Conservation (phyloP, 1,140 invertebrate genomes). For the Eurosta solidaginis region DNA sequence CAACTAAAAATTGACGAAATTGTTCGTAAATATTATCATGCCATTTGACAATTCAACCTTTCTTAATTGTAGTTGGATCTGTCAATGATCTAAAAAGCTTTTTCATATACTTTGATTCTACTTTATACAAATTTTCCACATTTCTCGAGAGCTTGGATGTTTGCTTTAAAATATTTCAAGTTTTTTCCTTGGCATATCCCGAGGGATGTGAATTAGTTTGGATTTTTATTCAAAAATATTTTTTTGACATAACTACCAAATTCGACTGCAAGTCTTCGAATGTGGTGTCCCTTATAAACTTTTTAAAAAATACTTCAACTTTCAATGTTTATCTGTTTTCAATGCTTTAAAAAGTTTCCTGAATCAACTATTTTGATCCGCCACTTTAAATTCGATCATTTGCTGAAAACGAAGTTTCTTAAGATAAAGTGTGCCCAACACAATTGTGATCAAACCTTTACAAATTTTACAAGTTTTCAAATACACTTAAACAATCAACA, state of each 20-base stretch:
- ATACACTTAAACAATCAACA: neutral
- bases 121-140: neutral
- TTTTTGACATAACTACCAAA: neutral
- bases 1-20: neutral
- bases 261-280: neutral
- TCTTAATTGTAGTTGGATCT: neutral
- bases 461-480: neutral
- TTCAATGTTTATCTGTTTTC: constrained; percentile 9
- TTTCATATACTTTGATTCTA: neutral
- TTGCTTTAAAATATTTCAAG: constrained; percentile 5
- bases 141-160: neutral
- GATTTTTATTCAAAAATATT: constrained; percentile 12
- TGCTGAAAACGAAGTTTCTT: neutral
- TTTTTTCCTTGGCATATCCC: neutral
- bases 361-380: neutral
- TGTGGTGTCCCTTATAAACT: neutral
- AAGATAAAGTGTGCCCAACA: neutral
- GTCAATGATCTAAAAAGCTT: neutral
- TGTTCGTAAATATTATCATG: neutral
- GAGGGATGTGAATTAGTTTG: neutral
- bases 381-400: too few species aligned
- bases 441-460: constrained; percentile 17
- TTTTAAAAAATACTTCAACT: neutral
- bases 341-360: neutral
- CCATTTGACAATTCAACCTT: neutral